A percentile compares a stretch with the other conserved stretches of the same genome.
These are phyloP conservation scores for Eulemur albifrons DNA, from an alignment of 2,797 vertebrate species.

Conservation along the genomic window DNA sequence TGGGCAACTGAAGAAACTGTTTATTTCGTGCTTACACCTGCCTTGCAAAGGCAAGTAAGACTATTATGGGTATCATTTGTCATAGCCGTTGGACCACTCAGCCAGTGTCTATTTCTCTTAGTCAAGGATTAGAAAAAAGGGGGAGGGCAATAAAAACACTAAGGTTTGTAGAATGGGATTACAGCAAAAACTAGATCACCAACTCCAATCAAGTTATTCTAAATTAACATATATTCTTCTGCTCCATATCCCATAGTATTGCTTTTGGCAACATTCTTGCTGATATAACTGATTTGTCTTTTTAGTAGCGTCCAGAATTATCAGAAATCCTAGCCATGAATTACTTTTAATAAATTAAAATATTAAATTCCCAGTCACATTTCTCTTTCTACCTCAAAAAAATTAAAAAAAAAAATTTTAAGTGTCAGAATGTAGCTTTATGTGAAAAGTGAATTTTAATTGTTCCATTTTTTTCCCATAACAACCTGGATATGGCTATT, in stretches of 20 bases:
- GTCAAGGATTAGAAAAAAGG: background rate
- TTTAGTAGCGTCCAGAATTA: background rate
- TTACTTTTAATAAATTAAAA: constrained; percentile 57
- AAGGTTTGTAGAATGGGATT: background rate
- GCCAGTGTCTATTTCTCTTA: background rate
- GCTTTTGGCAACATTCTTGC: background rate
- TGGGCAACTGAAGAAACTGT: background rate
- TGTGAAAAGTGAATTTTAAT: constrained; percentile 67
- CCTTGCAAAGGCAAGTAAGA: background rate
- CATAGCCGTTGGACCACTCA: background rate
- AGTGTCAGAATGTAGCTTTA: background rate
- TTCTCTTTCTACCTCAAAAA: constrained; percentile 32
- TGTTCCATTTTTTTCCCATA: background rate
- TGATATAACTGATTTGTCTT: background rate
- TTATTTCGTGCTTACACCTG: background rate
- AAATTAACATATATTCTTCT: background rate
- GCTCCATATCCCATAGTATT: background rate
- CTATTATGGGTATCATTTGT: background rate
- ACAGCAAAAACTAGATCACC: background rate
- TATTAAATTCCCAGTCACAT: constrained; percentile 2
- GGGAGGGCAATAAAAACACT: background rate
- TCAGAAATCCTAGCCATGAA: constrained; percentile 36
- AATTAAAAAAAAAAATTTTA: background rate
- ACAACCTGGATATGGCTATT: constrained; percentile 30
- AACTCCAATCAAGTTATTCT: background rate